A percentile compares a stretch with the other conserved stretches of the same genome.
Evolutionary conservation across 1,140 invertebrate species (phyloP).

Genomic region (Leucophenga varia): DNA sequence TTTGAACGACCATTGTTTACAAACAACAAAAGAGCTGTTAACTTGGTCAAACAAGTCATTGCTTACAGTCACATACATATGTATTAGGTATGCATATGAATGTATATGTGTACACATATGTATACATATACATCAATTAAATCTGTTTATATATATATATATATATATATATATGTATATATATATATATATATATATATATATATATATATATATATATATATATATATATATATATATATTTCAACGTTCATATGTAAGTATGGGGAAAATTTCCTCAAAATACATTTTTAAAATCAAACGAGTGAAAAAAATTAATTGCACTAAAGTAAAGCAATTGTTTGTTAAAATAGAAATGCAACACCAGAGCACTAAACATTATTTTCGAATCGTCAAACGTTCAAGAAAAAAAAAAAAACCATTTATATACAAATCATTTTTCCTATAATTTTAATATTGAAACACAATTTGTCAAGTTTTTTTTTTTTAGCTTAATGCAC

Average conservation of each 20-base stretch:
- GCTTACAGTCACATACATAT: background rate
- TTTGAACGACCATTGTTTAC: too few relatives aligned
- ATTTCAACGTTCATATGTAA: constrained; percentile 17
- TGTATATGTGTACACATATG: constrained; percentile 2
- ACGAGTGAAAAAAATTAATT: background rate
- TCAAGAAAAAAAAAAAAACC: constrained; percentile 27
- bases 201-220: constrained; percentile 7
- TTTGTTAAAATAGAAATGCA: constrained; percentile 22
- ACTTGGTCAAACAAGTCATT: too few relatives aligned
- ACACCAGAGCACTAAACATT: constrained; percentile 20
- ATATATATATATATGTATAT: constrained; percentile 1
- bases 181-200: constrained; percentile 1
- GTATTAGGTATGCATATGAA: constrained; percentile 3
- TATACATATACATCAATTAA: constrained; percentile 14
- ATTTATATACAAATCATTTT: constrained; percentile 27
- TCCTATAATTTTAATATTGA: too few relatives aligned
- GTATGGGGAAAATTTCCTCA: too few relatives aligned
- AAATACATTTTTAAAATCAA: background rate
- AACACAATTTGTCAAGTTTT: too few relatives aligned
- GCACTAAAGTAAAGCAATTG: constrained; percentile 12
- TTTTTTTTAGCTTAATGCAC: too few relatives aligned
- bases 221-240: constrained; percentile 9
- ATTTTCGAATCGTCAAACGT: constrained; percentile 16
- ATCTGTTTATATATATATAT: background rate
- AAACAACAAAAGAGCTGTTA: too few relatives aligned